These are phyloP conservation scores for Australoheros scitulus DNA, from an alignment of 2,113 vertebrate genomes.

Conservation along the genomic window DNA sequence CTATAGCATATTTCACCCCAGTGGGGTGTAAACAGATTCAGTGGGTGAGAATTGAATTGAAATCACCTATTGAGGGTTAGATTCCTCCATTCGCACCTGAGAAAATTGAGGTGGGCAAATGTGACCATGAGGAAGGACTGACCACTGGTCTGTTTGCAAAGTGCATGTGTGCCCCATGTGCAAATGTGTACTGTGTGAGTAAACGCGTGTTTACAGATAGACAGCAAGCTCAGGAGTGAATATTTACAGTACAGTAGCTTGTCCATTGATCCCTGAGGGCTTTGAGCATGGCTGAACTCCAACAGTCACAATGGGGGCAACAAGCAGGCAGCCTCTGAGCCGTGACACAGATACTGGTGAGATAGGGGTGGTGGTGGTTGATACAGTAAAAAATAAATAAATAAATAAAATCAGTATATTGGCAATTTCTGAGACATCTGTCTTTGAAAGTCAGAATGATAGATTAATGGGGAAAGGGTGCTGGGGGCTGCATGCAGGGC, in stretches of 20 bases:
- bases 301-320: conserved; percentile 72
- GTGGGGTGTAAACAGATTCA: conserved; percentile 87
- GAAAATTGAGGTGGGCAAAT: conserved; percentile 54
- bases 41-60: conserved; percentile 99
- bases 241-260: conserved; percentile 60
- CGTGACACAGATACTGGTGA: conserved; percentile 59
- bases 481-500: conserved; percentile 34
- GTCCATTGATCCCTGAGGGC: conserved; percentile 82
- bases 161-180: background rate
- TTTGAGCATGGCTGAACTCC: conserved; percentile 80
- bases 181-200: conserved; percentile 25
- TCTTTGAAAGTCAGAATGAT: conserved; percentile 79
- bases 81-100: conserved; percentile 90
- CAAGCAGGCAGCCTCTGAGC: conserved; percentile 59
- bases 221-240: conserved; percentile 53
- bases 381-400: conserved; percentile 56
- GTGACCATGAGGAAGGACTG: conserved; percentile 63
- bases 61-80: conserved; percentile 92
- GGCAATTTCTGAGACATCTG: conserved; percentile 82
- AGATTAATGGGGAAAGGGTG: conserved; percentile 65
- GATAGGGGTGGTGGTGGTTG: background rate
- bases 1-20: conserved; percentile 82
- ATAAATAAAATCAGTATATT: conserved; percentile 80
- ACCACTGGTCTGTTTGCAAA: conserved; percentile 60
- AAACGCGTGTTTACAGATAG: conserved; percentile 57